phyloP scores from a whole-genome alignment of 2,113 vertebrate genomes.

The Xiphophorus couchianus region DNA sequence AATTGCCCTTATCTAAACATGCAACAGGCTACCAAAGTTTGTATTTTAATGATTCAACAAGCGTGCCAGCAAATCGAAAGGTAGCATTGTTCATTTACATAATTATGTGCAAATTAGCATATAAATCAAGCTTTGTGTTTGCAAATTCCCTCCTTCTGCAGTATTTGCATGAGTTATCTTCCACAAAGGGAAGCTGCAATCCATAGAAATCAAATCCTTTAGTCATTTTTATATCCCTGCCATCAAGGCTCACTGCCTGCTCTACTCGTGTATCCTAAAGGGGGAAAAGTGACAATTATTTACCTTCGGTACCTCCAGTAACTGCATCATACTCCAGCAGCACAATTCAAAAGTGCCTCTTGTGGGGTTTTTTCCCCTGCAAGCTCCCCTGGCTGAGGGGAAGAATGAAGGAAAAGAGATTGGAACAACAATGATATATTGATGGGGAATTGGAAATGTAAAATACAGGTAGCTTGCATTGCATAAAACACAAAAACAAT shows the following conservation, averaged over 20 bases:
- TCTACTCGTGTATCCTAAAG: conserved; percentile 43
- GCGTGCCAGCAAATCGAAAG: conserved; percentile 60
- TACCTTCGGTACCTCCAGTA: conserved; percentile 39
- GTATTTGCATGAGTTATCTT: conserved; percentile 62
- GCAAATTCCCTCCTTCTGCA: conserved; percentile 46
- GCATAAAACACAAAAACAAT: too few species aligned
- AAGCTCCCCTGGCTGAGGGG: conserved; percentile 33
- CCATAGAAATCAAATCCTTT: conserved; percentile 75
- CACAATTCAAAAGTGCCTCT: conserved; percentile 30
- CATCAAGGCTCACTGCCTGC: conserved; percentile 50
- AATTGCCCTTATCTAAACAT: conserved; percentile 38
- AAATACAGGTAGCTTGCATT: too few species aligned
- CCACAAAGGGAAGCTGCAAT: conserved; percentile 65
- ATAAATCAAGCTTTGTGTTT: conserved; percentile 76
- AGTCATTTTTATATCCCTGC: conserved; percentile 64
- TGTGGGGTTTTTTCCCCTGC: conserved; percentile 9
- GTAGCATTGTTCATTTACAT: conserved; percentile 69
- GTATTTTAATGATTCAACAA: conserved; percentile 60
- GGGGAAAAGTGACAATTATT: conserved; percentile 22
- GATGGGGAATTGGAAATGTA: neutral
- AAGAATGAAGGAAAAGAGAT: conserved; percentile 4
- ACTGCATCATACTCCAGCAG: conserved; percentile 41
- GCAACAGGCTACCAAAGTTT: conserved; percentile 51
- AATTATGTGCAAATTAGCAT: conserved; percentile 76
- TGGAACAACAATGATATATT: neutral